phyloP scores from a whole-genome alignment of 2,797 vertebrate genomes.

The Lepus townsendii region DNA sequence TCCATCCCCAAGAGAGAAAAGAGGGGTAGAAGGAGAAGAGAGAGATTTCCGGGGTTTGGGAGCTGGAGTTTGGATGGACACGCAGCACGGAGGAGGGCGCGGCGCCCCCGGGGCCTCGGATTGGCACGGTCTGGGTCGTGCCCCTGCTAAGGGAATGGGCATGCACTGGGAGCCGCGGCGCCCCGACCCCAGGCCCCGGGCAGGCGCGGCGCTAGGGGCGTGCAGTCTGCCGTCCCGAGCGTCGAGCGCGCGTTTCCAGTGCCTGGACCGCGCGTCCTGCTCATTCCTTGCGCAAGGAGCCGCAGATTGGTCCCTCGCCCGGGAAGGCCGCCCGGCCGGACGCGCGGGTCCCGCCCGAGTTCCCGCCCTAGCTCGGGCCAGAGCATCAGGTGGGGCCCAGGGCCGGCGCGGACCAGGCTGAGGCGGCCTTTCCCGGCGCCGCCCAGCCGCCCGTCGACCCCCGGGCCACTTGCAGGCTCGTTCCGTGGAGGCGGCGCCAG shows the following conservation, averaged over 20 bases:
- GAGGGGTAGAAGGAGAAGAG: background rate
- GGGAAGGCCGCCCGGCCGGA: constrained; percentile 60
- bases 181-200: background rate
- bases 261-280: constrained; percentile 24
- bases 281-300: constrained; percentile 59
- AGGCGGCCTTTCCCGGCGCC: background rate
- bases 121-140: background rate
- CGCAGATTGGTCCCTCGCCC: background rate
- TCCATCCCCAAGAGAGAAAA: background rate
- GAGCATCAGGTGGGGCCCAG: constrained; percentile 76
- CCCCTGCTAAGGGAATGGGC: background rate
- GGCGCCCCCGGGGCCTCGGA: background rate
- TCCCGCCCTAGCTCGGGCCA: constrained; percentile 38
- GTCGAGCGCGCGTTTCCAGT: background rate
- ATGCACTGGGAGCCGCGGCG: background rate
- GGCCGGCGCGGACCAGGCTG: background rate
- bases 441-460: background rate
- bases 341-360: constrained; percentile 62
- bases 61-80: background rate
- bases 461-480: background rate
- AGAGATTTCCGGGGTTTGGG: background rate
- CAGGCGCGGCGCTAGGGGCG: too few relatives aligned
- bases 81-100: background rate
- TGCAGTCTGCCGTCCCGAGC: background rate
- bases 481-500: too few relatives aligned